These are phyloP conservation scores for Scrobipalpa costella DNA, from an alignment of 2,888 invertebrate genomes.

Conservation along the genomic window DNA sequence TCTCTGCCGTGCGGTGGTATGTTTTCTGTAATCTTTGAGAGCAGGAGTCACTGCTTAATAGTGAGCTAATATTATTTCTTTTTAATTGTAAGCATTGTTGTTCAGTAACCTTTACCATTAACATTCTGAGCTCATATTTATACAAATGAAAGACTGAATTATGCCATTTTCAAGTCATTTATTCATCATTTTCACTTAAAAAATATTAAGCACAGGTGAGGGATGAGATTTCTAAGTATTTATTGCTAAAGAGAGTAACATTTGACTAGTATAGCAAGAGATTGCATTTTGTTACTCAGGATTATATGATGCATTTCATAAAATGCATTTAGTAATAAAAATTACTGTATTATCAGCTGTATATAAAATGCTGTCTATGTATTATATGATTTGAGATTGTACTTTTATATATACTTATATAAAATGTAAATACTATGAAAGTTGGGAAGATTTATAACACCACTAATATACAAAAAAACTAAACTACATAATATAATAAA, in stretches of 20 bases:
- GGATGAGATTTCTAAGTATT: slow-evolving; percentile 50
- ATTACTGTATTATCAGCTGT: slow-evolving; percentile 42
- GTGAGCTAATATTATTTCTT: no score
- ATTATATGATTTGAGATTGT: slow-evolving; percentile 38
- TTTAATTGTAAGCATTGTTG: no score
- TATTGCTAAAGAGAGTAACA: slow-evolving; percentile 51
- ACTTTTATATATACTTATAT: slow-evolving; percentile 60
- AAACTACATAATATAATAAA: slow-evolving; percentile 18
- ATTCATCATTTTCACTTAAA: slow-evolving; percentile 61
- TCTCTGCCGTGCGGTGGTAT: no score
- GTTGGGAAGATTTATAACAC: slow-evolving; percentile 35
- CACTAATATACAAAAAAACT: slow-evolving; percentile 33
- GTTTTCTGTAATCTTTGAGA: no score
- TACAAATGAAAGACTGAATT: slow-evolving; percentile 74
- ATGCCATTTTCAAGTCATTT: slow-evolving; percentile 67
- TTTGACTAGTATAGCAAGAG: slow-evolving; percentile 67
- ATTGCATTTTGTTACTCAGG: slow-evolving; percentile 54
- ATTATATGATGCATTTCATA: slow-evolving; percentile 42
- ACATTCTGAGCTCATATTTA: slow-evolving; percentile 22
- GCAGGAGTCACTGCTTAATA: no score
- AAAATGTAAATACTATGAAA: slow-evolving; percentile 58
- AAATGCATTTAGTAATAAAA: slow-evolving; percentile 49
- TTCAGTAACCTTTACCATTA: slow-evolving; percentile 22
- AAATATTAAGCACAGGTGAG: slow-evolving; percentile 58
- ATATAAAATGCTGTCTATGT: slow-evolving; percentile 49